phyloP scores from a whole-genome alignment of 2,113 vertebrate species.

The Microtus oregoni region DNA sequence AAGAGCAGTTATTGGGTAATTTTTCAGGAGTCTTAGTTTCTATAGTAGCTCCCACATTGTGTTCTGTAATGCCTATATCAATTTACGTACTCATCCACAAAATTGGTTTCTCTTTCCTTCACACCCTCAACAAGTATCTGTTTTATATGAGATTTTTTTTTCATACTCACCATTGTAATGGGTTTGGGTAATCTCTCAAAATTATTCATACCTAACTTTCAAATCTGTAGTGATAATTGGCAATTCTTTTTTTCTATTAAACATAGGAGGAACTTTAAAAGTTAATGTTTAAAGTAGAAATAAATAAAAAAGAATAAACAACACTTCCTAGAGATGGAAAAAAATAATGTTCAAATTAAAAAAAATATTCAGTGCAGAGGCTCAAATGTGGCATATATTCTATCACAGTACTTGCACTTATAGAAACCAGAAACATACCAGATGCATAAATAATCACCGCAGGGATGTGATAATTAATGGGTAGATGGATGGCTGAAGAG shows the following conservation, averaged over 20 bases:
- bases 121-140: neutral
- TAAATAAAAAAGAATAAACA: neutral
- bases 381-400: neutral
- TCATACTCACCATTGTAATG: neutral
- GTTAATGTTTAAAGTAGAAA: neutral
- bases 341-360: neutral
- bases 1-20: neutral
- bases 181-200: no score
- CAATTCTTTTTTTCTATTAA: conserved; percentile 5
- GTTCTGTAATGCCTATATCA: neutral
- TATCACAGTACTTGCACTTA: neutral
- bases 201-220: neutral
- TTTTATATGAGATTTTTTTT: neutral
- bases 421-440: neutral
- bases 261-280: neutral
- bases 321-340: neutral
- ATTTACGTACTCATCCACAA: neutral
- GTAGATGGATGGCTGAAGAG: neutral
- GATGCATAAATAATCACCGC: neutral
- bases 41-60: no score
- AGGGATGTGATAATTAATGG: neutral
- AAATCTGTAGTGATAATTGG: neutral
- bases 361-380: neutral
- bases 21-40: neutral
- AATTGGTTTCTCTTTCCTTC: neutral